These are phyloP conservation scores for Laodelphax striatellus DNA, from an alignment of 1,140 invertebrate genomes.

Conservation along the genomic window DNA sequence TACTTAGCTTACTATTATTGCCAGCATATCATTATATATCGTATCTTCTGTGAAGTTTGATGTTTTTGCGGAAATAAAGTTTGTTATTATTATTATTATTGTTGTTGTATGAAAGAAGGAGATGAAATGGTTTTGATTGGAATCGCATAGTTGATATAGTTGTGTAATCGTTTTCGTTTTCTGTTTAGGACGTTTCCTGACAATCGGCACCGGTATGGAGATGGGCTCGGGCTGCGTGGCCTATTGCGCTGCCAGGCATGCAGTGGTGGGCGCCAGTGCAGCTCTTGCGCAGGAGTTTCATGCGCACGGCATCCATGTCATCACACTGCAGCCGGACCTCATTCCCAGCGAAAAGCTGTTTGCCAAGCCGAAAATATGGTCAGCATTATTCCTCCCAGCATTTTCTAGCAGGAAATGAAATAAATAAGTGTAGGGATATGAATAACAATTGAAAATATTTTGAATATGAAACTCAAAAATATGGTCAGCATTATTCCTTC, in stretches of 20 bases:
- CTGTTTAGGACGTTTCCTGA: constrained; percentile 35
- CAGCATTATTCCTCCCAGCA: not conserved
- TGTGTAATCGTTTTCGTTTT: not conserved
- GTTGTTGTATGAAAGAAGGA: too few species aligned
- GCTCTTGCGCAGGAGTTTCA: constrained; percentile 53
- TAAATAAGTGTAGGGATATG: too few species aligned
- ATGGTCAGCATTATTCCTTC: constrained; percentile 16
- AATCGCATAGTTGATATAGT: too few species aligned
- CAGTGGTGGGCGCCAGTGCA: constrained; percentile 57
- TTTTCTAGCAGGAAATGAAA: not conserved
- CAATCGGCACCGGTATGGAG: constrained; percentile 33
- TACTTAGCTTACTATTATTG: too few species aligned
- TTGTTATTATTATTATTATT: too few species aligned
- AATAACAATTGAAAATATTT: too few species aligned
- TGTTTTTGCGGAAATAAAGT: too few species aligned
- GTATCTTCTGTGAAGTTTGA: too few species aligned
- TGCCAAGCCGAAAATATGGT: constrained; percentile 38
- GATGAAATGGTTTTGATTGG: too few species aligned
- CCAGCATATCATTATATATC: too few species aligned
- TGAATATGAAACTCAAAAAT: too few species aligned
- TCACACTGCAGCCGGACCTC: constrained; percentile 58
- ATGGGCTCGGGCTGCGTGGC: constrained; percentile 39
- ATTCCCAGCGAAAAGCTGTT: constrained; percentile 50
- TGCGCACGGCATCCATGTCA: constrained; percentile 55
- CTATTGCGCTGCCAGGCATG: constrained; percentile 53